Conservation (phyloP, 2,113 vertebrate species). For the Sigmodon hispidus region DNA sequence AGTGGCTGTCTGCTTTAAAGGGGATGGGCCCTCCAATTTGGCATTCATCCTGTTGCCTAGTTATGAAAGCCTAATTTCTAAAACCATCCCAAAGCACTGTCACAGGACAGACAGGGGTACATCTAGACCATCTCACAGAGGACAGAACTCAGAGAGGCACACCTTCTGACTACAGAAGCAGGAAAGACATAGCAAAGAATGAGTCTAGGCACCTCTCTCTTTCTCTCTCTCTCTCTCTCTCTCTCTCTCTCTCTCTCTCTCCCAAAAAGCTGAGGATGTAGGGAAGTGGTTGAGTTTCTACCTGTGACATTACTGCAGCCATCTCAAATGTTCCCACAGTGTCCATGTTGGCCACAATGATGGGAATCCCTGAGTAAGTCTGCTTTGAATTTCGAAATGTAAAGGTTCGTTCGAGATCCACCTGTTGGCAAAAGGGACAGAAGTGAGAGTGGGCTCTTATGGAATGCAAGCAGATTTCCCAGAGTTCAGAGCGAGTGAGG, state of each 20-base stretch:
- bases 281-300: constrained; percentile 69
- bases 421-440: constrained; percentile 81
- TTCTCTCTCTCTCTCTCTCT: too few relatives aligned
- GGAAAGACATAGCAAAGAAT: background rate
- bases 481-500: background rate
- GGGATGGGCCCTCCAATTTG: background rate
- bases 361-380: constrained; percentile 95
- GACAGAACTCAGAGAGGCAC: rapidly evolving
- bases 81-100: background rate
- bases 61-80: background rate
- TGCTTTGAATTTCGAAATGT: constrained; percentile 99
- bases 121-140: background rate
- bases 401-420: constrained; percentile 94
- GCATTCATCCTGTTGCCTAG: background rate
- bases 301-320: constrained; percentile 95
- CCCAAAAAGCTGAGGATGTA: background rate
- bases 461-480: background rate
- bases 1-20: background rate
- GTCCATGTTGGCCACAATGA: constrained; percentile 99
- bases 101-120: background rate
- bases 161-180: background rate
- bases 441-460: background rate
- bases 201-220: background rate
- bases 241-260: too few relatives aligned
- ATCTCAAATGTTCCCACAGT: constrained; percentile 99